Evolutionary conservation across 2,113 vertebrate genomes (phyloP).

Genomic region (Tetraodon nigroviridis): DNA sequence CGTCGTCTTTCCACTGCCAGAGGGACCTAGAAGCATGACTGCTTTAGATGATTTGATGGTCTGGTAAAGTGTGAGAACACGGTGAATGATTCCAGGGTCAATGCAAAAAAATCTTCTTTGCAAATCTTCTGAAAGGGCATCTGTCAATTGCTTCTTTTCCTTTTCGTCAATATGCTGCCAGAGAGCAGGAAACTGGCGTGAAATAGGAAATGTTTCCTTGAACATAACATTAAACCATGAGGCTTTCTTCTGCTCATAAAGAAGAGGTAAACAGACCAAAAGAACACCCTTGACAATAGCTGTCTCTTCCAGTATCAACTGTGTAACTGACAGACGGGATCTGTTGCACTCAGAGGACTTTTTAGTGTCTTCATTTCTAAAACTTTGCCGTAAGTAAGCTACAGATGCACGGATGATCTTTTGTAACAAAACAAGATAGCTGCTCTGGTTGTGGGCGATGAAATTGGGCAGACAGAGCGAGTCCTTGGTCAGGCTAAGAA

Average conservation of each 20-base stretch:
- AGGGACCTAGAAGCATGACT: slow-evolving; percentile 76
- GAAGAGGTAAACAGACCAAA: slow-evolving; percentile 47
- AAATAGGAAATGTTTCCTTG: slow-evolving; percentile 70
- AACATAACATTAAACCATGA: slow-evolving; percentile 66
- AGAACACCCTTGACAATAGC: slow-evolving; percentile 72
- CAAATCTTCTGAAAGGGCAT: slow-evolving; percentile 67
- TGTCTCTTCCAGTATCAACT: slow-evolving; percentile 67
- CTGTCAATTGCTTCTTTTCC: slow-evolving; percentile 40
- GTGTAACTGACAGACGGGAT: slow-evolving; percentile 26
- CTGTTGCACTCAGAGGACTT: neutral
- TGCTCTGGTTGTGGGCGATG: slow-evolving; percentile 33
- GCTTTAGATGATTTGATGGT: slow-evolving; percentile 61
- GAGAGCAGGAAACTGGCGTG: slow-evolving; percentile 33
- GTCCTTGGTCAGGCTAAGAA: slow-evolving; percentile 72
- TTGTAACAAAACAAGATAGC: slow-evolving; percentile 67
- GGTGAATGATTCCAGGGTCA: slow-evolving; percentile 51
- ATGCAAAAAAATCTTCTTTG: slow-evolving; percentile 54
- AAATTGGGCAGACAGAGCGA: slow-evolving; percentile 59
- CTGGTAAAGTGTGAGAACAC: slow-evolving; percentile 71
- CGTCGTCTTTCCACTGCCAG: slow-evolving; percentile 83
- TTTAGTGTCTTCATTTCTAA: slow-evolving; percentile 14
- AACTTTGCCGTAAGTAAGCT: slow-evolving; percentile 37
- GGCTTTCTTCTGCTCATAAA: slow-evolving; percentile 43
- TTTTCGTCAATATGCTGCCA: slow-evolving; percentile 46
- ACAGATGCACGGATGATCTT: slow-evolving; percentile 65